These are phyloP conservation scores for Lethocerus indicus DNA, from an alignment of 1,140 invertebrate species.

Conservation along the genomic window DNA sequence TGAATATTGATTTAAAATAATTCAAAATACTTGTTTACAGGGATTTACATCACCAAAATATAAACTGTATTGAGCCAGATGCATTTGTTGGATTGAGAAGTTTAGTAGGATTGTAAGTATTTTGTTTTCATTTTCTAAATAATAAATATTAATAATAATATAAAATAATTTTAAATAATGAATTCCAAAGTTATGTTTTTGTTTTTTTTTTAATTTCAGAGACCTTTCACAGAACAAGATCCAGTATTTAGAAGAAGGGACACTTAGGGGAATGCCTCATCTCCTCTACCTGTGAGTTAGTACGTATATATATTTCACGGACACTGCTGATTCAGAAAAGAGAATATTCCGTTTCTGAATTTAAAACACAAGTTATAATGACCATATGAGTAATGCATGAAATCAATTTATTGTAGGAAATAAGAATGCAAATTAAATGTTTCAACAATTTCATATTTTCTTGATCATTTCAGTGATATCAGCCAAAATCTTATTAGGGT, in stretches of 20 bases:
- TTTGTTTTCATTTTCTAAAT: neutral
- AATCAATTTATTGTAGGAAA: too few species aligned
- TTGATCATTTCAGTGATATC: slow-evolving; percentile 24
- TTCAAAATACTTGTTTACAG: slow-evolving; percentile 13
- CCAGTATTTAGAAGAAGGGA: slow-evolving; percentile 21
- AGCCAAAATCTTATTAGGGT: slow-evolving; percentile 22
- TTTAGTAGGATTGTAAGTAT: slow-evolving; percentile 18
- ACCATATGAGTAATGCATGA: too few species aligned
- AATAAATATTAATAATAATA: neutral
- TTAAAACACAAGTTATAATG: too few species aligned
- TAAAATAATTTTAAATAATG: neutral
- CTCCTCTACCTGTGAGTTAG: slow-evolving; percentile 21
- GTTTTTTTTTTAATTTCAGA: slow-evolving; percentile 18
- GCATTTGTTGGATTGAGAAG: slow-evolving; percentile 21
- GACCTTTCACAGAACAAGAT: slow-evolving; percentile 26
- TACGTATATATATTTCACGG: slow-evolving; percentile 10
- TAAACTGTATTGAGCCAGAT: slow-evolving; percentile 17
- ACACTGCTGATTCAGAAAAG: too few species aligned
- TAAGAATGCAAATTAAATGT: too few species aligned
- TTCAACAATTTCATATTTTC: too few species aligned
- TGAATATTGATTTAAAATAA: neutral
- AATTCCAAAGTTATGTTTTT: neutral
- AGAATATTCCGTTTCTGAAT: neutral
- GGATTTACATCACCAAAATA: slow-evolving; percentile 19
- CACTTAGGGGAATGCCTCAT: slow-evolving; percentile 24